Conservation (phyloP, 1,140 invertebrate genomes). For the Zaprionus africanus region DNA sequence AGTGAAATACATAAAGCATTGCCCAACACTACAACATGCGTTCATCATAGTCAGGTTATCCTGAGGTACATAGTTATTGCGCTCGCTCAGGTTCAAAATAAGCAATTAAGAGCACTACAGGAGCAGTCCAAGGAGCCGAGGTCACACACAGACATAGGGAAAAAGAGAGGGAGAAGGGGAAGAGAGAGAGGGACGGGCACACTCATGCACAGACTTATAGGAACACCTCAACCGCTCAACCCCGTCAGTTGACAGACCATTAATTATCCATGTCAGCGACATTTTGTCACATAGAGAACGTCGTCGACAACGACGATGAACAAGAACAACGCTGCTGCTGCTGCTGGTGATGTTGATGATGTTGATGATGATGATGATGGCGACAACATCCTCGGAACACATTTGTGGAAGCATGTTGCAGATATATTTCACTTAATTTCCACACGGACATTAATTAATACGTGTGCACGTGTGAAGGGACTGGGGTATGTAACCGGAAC, state of each 20-base stretch:
- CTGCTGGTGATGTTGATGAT: constrained; percentile 16
- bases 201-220: constrained; percentile 17
- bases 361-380: constrained; percentile 14
- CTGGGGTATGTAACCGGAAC: constrained; percentile 23
- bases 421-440: constrained; percentile 80
- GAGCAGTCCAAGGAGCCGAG: constrained; percentile 41
- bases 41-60: not conserved
- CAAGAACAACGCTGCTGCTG: constrained; percentile 21
- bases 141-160: constrained; percentile 2
- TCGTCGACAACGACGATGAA: constrained; percentile 21
- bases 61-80: constrained; percentile 20
- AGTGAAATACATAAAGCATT: too few species aligned
- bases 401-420: constrained; percentile 67
- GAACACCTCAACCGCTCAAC: constrained; percentile 13
- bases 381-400: constrained; percentile 65
- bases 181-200: not conserved
- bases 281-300: constrained; percentile 73
- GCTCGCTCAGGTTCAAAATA: constrained; percentile 22
- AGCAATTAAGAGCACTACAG: constrained; percentile 57
- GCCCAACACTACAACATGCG: too few species aligned
- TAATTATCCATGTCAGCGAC: constrained; percentile 82
- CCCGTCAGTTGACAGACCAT: constrained; percentile 61
- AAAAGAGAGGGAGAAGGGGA: not conserved
- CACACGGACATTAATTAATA: constrained; percentile 80
- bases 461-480: constrained; percentile 39